Conservation (phyloP, 2,113 vertebrate species). For the Mandrillus leucophaeus region DNA sequence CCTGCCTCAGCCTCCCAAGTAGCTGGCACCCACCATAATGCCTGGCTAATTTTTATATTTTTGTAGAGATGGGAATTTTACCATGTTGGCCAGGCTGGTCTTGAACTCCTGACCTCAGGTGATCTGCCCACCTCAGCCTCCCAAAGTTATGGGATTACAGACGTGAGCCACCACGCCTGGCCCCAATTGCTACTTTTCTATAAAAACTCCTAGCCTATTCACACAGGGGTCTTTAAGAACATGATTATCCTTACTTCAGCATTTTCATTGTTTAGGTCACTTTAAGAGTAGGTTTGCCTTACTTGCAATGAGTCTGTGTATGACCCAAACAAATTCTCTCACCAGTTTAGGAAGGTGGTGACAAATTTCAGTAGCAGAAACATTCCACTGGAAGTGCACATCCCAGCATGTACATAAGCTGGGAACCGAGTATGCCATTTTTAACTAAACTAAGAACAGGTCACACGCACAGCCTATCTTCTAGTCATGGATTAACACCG, state of each 20-base stretch:
- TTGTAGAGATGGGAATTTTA: too few relatives aligned
- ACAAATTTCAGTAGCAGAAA: constrained; percentile 4
- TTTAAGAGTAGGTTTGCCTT: background rate
- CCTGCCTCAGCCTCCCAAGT: too few relatives aligned
- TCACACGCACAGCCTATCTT: background rate
- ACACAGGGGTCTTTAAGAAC: background rate
- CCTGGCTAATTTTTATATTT: too few relatives aligned
- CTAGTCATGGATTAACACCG: background rate
- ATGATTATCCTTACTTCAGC: background rate
- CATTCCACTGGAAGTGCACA: background rate
- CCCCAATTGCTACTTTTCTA: background rate
- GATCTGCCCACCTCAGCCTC: too few relatives aligned
- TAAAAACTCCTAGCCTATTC: background rate
- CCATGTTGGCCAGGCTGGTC: too few relatives aligned
- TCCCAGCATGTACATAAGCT: background rate
- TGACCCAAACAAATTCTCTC: background rate
- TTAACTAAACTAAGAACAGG: background rate
- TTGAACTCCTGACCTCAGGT: too few relatives aligned
- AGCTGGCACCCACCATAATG: too few relatives aligned
- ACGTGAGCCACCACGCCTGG: too few relatives aligned
- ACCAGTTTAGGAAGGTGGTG: background rate
- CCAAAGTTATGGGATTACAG: too few relatives aligned
- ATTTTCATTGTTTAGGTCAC: background rate
- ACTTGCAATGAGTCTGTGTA: background rate
- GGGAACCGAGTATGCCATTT: background rate